Conservation (phyloP, 2,113 vertebrate genomes). For the Phasianus colchicus region DNA sequence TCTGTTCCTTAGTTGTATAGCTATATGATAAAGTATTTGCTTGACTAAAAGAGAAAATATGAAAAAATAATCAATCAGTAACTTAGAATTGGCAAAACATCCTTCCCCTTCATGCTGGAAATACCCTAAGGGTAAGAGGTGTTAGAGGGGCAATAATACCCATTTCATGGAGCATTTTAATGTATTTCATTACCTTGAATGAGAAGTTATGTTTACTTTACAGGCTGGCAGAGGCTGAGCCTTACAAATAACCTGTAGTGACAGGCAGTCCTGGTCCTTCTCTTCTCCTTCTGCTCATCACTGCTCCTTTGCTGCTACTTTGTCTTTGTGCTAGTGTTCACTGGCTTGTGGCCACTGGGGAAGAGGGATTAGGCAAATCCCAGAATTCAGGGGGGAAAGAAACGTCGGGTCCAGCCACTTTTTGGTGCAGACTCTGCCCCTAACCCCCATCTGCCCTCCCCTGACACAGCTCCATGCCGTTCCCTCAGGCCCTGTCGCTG, state of each 20-base stretch:
- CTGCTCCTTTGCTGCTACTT: not conserved
- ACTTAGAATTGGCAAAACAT: not conserved
- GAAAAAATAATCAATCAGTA: not conserved
- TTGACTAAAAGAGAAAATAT: not conserved
- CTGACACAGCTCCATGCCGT: too few relatives aligned
- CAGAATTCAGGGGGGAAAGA: not conserved
- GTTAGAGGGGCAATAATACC: not conserved
- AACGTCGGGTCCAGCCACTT: too few relatives aligned
- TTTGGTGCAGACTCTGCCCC: too few relatives aligned
- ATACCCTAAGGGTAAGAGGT: not conserved
- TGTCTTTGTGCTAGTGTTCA: not conserved
- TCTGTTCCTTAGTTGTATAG: not conserved
- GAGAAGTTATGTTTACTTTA: slow-evolving; percentile 18
- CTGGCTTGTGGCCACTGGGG: not conserved
- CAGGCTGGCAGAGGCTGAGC: not conserved
- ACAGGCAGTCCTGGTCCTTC: not conserved
- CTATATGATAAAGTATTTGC: not conserved
- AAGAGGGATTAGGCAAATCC: not conserved
- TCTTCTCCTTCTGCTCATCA: not conserved
- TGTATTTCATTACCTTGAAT: not conserved
- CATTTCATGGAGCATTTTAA: not conserved
- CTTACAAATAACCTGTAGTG: not conserved
- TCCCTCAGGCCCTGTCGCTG: too few relatives aligned
- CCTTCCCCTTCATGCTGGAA: not conserved
- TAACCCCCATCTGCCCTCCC: too few relatives aligned